phyloP scores from a whole-genome alignment of 2,113 vertebrate genomes.

The Oncorhynchus keta region DNA sequence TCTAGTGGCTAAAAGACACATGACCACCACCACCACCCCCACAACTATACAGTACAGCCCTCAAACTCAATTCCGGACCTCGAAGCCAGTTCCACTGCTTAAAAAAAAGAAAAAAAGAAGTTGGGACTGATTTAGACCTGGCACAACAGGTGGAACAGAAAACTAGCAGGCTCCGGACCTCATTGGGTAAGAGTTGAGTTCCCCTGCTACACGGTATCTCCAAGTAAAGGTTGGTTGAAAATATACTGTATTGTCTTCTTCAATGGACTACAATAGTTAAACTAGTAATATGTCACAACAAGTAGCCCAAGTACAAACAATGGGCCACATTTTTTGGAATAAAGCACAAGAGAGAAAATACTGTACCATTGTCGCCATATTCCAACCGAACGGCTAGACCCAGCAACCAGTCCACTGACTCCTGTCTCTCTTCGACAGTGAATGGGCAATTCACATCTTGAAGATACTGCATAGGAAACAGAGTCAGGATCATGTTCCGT shows the following conservation, averaged over 20 bases:
- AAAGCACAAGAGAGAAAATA: not conserved
- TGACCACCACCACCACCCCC: too few species aligned
- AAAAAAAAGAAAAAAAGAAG: not conserved
- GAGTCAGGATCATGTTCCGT: too few species aligned
- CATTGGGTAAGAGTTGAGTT: too few species aligned
- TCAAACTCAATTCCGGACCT: too few species aligned
- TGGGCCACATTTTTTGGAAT: not conserved
- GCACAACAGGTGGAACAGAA: too few species aligned
- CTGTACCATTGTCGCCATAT: conserved; percentile 93
- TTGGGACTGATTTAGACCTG: too few species aligned
- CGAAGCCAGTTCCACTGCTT: too few species aligned
- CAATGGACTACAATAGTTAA: not conserved
- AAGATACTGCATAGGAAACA: conserved; percentile 78
- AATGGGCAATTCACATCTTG: conserved; percentile 93
- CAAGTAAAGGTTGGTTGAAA: too few species aligned
- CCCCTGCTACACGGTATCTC: too few species aligned
- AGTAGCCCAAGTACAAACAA: not conserved
- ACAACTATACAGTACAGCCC: not conserved
- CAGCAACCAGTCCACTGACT: conserved; percentile 92
- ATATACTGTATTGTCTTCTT: too few species aligned
- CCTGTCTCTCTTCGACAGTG: conserved; percentile 80
- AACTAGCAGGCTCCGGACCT: too few species aligned
- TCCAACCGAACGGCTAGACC: conserved; percentile 95
- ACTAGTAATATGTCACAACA: not conserved
- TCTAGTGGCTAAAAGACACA: conserved; percentile 40